Evolutionary conservation across 2,113 vertebrate genomes (phyloP), one percentile per base, ranked within the genome.

Genomic region (Hemicordylus capensis): DNA sequence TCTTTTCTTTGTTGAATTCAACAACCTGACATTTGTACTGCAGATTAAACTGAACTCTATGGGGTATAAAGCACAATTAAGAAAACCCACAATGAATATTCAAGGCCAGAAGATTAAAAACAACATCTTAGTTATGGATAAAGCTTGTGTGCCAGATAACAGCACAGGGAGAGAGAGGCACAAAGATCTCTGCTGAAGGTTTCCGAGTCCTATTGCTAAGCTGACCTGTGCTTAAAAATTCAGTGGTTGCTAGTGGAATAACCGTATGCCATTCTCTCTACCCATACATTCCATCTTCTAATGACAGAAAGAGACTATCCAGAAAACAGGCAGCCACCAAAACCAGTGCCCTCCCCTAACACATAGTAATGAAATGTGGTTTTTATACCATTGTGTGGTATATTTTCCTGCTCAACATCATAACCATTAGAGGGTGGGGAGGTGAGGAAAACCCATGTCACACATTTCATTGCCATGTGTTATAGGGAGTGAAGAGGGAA

Each of bases 131-230:
- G 66, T 26, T 69, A 76, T 59, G 66, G 39, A 77, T 31, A 84
- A 54, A 67, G 34, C 24, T n/a, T 54, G 59, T 54, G 28, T 12
- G 26, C 67, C 24, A 69, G 48, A 77, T 34, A 39, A 51, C 63
- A 80, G 67, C 76, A 80, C 56, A 54, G 76, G 73, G 76, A 74
- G 28, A 76, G 76, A 69, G 76, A 73, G 42, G 66, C 54, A 59
- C 66, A 19, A 37, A 69, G 34, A 58, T 17, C 20, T 44, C 34
- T 76, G n/a, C 69, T 69, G 51, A 69, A 19, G 39, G 91, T 92
- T 92, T 85, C 89, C 89, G 87, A 92, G 88, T 91, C 84, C 37
- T 92, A 90, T 90, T 85, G 81, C 83, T 93, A 92, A 93, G 85
- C 91, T 89, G 87, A 88, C 88, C 86, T 84, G 87, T 83, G 20